Base-by-base conservation (phyloP, 2,888 invertebrate species). In the Hirtodrosophila cameraria region DNA sequence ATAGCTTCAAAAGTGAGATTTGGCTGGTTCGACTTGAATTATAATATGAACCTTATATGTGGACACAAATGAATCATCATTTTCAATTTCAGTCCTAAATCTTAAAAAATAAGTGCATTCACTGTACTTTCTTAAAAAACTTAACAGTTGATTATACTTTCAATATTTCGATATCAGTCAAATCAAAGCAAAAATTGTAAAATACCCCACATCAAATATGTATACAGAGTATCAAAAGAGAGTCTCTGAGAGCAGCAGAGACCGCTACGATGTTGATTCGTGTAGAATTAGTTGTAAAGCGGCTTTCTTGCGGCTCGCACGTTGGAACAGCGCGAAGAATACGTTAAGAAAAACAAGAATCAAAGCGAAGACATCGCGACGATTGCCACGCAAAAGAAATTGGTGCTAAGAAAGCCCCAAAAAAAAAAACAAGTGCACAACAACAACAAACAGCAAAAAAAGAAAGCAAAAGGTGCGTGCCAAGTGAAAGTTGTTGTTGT, bases 211-310 rank as follows among this genome's bases (percentile, higher is more conserved):
- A 0, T 0, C 1, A 1, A 0, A 3, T 5, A 13, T 30, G 9
- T n/a, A 4, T 41, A 13, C 49, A 61, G 53, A 49, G 61, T 62
- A 50, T 41, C 13, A 1, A 23, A 65, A 65, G 67, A 60, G 67
- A 67, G 61, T 48, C 31, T 27, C 13, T 13, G 52, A 36, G 48
- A 36, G 43, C 43, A 45, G 48, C 61, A 38, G 54, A 66, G 46
- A 57, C 53, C 48, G 48, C 39, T 28, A 25, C 35, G 30, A 6
- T 13, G 73, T 61, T 62, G 67, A 45, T 39, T 46, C 23, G 53
- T 58, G 83, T 69, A 85, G 78, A 85, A 75, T 87, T 69, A 87
- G 87, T 86, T 83, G 78, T 72, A 68, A 67, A 83, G 73, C 79
- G 77, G 79, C 81, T 87, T 86, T 87, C 79, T 77, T 72, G 60